These are phyloP conservation scores for Columba guinea DNA, from an alignment of 2,797 vertebrate species.

Conservation along the genomic window DNA sequence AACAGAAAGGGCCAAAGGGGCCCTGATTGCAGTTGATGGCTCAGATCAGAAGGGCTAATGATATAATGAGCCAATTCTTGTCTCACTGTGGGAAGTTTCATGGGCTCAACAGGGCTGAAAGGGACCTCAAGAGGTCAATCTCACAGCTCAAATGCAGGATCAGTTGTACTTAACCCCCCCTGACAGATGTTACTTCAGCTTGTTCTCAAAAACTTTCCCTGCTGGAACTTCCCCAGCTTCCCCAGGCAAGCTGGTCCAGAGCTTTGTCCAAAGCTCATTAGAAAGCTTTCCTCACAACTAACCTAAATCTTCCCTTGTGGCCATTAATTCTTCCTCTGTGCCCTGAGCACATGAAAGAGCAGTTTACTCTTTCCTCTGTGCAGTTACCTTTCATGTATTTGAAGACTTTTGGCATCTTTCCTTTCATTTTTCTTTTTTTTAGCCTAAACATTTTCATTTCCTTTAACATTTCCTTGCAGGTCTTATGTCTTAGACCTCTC, in stretches of 20 bases:
- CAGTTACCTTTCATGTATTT: not conserved
- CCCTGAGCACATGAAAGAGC: not conserved
- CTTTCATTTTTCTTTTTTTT: not conserved
- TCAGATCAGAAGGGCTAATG: not conserved
- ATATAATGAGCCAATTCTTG: not conserved
- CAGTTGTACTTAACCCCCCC: not conserved
- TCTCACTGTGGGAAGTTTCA: not conserved
- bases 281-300: not conserved
- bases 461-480: not conserved
- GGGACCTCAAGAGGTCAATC: not conserved
- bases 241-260: not conserved
- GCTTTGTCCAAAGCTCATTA: constrained; percentile 2
- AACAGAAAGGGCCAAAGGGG: not conserved
- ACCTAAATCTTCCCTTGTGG: not conserved
- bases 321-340: not conserved
- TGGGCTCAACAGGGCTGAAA: not conserved
- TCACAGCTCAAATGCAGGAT: not conserved
- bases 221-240: not conserved
- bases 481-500: not conserved
- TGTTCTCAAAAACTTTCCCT: not conserved
- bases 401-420: not conserved
- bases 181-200: not conserved
- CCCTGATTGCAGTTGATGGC: not conserved
- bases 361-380: not conserved
- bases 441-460: not conserved